Evolutionary conservation across 64 coral and sea anemone species (phyloP).

Genomic region (Orbicella faveolata): DNA sequence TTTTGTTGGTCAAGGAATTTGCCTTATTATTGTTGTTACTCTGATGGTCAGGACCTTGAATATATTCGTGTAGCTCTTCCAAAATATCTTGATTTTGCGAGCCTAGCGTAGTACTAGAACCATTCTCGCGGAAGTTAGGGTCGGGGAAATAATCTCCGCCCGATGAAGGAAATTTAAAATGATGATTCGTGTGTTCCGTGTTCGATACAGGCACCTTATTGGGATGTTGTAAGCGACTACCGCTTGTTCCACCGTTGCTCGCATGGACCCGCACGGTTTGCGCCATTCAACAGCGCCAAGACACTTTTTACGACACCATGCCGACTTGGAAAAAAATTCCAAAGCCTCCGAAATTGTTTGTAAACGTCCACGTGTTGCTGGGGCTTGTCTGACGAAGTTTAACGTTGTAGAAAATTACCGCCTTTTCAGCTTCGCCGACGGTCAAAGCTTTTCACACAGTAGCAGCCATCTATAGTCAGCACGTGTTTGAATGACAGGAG

Average conservation of each 20-base stretch:
- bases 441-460: slow-evolving; percentile 60
- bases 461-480: slow-evolving; percentile 73
- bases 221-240: slow-evolving; percentile 41
- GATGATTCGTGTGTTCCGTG: slow-evolving; percentile 55
- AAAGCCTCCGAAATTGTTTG: slow-evolving; percentile 37
- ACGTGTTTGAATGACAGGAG: slow-evolving; percentile 87
- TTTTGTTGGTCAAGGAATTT: slow-evolving; percentile 69
- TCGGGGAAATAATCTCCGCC: slow-evolving; percentile 45
- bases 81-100: slow-evolving; percentile 60
- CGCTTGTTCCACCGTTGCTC: slow-evolving; percentile 28
- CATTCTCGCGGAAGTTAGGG: slow-evolving; percentile 36
- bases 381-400: slow-evolving; percentile 14
- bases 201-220: slow-evolving; percentile 47
- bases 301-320: slow-evolving; percentile 41
- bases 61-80: slow-evolving; percentile 57
- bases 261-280: slow-evolving; percentile 44
- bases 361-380: slow-evolving; percentile 42
- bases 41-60: slow-evolving; percentile 38
- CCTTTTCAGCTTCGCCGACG: slow-evolving; percentile 51
- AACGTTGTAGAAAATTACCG: slow-evolving; percentile 51
- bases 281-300: slow-evolving; percentile 50
- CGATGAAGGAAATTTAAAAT: slow-evolving; percentile 43
- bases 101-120: slow-evolving; percentile 29
- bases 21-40: slow-evolving; percentile 70
- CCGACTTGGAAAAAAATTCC: slow-evolving; percentile 35